Evolutionary conservation across 2,888 invertebrate species (phyloP), one percentile per base, ranked within the genome.

Genomic region (Chromoteleia sp.): DNA sequence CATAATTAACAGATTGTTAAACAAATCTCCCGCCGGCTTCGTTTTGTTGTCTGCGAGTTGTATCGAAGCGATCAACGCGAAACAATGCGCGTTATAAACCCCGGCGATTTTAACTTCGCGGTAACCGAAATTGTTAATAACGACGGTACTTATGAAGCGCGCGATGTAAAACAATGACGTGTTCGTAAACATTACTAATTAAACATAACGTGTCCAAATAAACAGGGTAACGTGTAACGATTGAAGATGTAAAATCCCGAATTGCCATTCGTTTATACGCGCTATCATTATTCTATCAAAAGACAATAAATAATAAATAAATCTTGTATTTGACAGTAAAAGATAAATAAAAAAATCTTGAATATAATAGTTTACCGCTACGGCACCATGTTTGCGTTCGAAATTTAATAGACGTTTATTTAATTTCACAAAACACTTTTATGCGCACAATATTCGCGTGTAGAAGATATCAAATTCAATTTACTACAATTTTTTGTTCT

Each of bases 1-100:
- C 50, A 68, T 76, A 59, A 59, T 61, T 63, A 56, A 29, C 33
- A 30, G 67, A 67, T 70, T 54, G 56, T 54, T 54, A n/a, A 19
- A 59, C 29, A 59, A 75, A 59, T 52, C 30, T 21, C 5, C 1
- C 14, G 3, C 6, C 36, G 8, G 6, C n/a, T 14, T 14, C 36
- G n/a, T 33, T 33, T 45, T 45, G 17, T 48, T 41, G 41, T 68
- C 50, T 21, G 17, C 39, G 25, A 48, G 39, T 19, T 8, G 30
- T 36, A 10, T 10, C 54, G 33, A 14, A 14, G 8, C 54, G 8
- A 54, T 54, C 14, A 30, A 10, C 2, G 4, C 17, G 29, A 30
- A 29, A 12, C 3, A 21, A 17, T 6, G 8, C 4, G 29, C n/a
- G 36, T 41, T 41, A 41, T 14, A 14, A 41, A 39, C n/a, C 5